Conservation (phyloP, 2,888 invertebrate genomes). For the Ormyrus thymus region DNA sequence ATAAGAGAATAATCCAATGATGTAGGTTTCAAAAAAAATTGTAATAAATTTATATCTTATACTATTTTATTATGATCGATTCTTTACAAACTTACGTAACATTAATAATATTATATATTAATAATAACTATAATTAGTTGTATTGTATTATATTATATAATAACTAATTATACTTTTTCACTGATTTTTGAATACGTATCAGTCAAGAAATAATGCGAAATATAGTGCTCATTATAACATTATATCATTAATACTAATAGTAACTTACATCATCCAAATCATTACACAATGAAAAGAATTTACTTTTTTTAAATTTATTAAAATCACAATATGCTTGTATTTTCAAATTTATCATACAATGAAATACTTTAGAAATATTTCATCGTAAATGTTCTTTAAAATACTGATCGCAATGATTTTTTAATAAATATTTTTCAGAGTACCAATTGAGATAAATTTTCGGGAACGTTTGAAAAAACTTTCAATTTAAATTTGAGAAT, state of each 20-base stretch:
- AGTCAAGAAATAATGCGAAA: neutral
- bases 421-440: neutral
- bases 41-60: no score
- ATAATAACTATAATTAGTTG: no score
- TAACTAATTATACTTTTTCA: no score
- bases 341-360: neutral
- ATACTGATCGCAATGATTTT: neutral
- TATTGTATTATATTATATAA: no score
- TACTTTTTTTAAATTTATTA: neutral
- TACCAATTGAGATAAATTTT: neutral
- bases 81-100: no score
- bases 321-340: slow-evolving; percentile 13
- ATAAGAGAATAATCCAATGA: no score
- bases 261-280: no score
- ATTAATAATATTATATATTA: no score
- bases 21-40: no score
- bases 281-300: neutral
- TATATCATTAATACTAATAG: no score
- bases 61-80: no score
- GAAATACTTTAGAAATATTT: neutral
- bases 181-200: neutral
- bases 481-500: neutral
- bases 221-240: no score
- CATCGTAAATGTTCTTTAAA: slow-evolving; percentile 2
- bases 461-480: neutral